Conservation (phyloP, 2,113 vertebrate genomes). For the Marcusenius ussheri region DNA sequence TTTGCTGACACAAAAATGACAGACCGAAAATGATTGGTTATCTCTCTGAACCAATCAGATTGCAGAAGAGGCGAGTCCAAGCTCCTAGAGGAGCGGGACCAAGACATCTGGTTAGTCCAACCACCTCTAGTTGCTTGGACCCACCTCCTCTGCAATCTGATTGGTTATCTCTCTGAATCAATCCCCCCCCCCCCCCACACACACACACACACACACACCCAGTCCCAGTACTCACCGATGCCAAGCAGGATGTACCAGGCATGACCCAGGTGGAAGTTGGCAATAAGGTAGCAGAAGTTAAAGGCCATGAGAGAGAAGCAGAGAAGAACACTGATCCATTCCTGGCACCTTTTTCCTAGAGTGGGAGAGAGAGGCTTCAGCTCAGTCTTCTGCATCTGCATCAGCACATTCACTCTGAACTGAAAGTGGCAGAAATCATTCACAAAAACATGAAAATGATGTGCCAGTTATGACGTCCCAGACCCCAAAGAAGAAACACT, state of each 20-base stretch:
- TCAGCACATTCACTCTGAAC: neutral
- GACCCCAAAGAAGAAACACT: neutral
- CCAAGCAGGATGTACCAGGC: slow-evolving; percentile 68
- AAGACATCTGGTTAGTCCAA: no score
- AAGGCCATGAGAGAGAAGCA: slow-evolving; percentile 88
- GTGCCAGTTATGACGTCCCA: neutral
- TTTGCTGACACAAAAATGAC: no score
- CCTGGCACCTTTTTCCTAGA: slow-evolving; percentile 86
- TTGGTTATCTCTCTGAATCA: no score
- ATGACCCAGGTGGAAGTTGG: slow-evolving; percentile 79
- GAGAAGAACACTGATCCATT: slow-evolving; percentile 84
- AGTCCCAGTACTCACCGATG: slow-evolving; percentile 61
- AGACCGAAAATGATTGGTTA: no score
- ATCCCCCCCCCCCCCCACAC: no score
- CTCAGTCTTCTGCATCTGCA: neutral
- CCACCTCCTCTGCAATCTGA: no score
- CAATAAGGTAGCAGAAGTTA: slow-evolving; percentile 81
- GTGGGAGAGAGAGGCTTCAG: slow-evolving; percentile 1
- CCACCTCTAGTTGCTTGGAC: no score
- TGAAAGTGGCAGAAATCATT: neutral
- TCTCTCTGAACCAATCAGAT: no score
- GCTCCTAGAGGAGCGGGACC: no score
- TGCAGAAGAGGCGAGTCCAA: no score
- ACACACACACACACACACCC: neutral
- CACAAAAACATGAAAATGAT: neutral